Base-by-base conservation (phyloP, 2,888 invertebrate genomes). In the Lepidochitona cinerea region DNA sequence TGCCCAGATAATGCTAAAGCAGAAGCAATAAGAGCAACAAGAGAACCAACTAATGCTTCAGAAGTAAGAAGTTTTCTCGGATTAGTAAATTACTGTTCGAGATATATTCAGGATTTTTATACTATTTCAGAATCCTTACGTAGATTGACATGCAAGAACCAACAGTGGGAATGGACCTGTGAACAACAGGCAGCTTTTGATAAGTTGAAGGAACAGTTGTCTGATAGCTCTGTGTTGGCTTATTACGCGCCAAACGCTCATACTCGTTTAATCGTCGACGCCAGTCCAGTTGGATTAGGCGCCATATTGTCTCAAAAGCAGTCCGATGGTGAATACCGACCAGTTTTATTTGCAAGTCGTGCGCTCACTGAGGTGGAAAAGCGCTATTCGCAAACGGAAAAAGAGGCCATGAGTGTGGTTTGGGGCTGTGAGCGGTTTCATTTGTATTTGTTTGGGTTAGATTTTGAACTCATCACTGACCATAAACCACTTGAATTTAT, bases 401-500 rank as follows among this genome's bases (percentile, higher is more conserved):
- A 64, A 23, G 72, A 73, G 52, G 75, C 75, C n/a, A 36, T 73
- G 14, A 68, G 52, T 53, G 54, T 74, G 14, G 69, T 72, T 1
- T 73, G 70, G 70, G 73, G 69, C 2, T 73, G 73, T 41, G 52
- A 70, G 29, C 23, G 69, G 7, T 64, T 37, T 12, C 37, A 64
- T 23, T 26, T 69, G 36, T 73, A 71, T 41, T 37, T 71, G 26
- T 64, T 37, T 23, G 69, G 37, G 1, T 29, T 5, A 5, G 41
- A 70, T 18, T 73, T 73, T 32, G 70, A 59, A 23, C 9, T 74
- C 12, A 32, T 66, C n/a, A 75, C 71, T 26, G 74, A 75, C 33
- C 76, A 75, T 36, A 75, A 75, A 66, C 73, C 74, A n/a, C 37
- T 74, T 3, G 59, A 53, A 37, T 14, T 71, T 4, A 75, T 71